Conservation (phyloP, 2,888 invertebrate species). For the Cryptophagus acutangulus region DNA sequence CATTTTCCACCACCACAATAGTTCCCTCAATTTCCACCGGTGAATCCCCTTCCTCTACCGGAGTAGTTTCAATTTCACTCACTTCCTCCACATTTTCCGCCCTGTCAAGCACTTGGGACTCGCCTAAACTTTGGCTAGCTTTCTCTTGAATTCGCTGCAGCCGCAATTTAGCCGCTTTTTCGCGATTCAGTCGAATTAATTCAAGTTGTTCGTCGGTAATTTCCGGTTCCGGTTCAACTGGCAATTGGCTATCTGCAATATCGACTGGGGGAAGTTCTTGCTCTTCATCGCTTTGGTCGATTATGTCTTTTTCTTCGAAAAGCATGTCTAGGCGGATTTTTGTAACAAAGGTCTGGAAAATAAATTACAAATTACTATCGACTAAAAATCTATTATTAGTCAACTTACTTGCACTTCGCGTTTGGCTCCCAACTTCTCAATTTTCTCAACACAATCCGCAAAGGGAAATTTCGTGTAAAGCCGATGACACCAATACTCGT, state of each 20-base stretch:
- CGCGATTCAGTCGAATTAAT: constrained; percentile 54
- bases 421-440: constrained; percentile 79
- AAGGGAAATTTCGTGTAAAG: constrained; percentile 86
- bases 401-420: constrained; percentile 65
- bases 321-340: constrained; percentile 60
- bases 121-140: too few species aligned
- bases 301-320: constrained; percentile 47
- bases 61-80: too few species aligned
- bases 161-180: constrained; percentile 45
- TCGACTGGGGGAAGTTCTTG: too few species aligned
- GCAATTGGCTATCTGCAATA: constrained; percentile 12
- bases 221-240: constrained; percentile 18
- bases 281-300: constrained; percentile 44
- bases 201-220: constrained; percentile 64
- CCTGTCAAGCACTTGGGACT: too few species aligned
- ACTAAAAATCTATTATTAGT: not conserved
- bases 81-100: too few species aligned
- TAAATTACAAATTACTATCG: constrained; percentile 3
- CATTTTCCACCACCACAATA: too few species aligned
- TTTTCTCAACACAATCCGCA: constrained; percentile 73
- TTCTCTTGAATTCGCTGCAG: constrained; percentile 26
- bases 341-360: constrained; percentile 58
- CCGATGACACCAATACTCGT: constrained; percentile 93
- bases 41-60: too few species aligned
- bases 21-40: too few species aligned